Evolutionary conservation across 1,140 invertebrate genomes (phyloP), one percentile per base, ranked within the genome.

Genomic region (Teleogryllus occipitalis): DNA sequence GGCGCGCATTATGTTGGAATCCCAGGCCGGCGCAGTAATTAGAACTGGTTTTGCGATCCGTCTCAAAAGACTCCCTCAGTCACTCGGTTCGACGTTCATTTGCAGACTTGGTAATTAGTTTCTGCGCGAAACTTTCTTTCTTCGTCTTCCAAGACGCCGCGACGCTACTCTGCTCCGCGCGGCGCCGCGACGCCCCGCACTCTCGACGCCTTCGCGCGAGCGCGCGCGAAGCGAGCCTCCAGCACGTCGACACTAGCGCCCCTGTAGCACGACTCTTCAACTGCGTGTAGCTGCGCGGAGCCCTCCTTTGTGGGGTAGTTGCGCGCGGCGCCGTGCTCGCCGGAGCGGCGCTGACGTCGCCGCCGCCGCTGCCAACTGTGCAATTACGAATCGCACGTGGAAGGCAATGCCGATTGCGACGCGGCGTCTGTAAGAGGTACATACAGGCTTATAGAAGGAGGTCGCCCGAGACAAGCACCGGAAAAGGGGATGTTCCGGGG

Each of bases 91-190:
- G 54, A 65, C 54, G 54, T 65, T 65, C 54, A 65, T 65, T 65
- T 65, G 54, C 18, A 65, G 54, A 65, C 54, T 65, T 65, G 54
- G 54, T 65, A 65, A 65, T 65, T 65, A 65, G 54, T 65, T 65
- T 65, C 54, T 65, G 7, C 18, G 54, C 54, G 54, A 65, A 65
- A 65, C 10, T 65, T 65, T 65, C 54, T 65, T 65, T 65, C 54
- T 65, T 65, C 54, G 54, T 65, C 54, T 65, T 65, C 54, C 18
- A 65, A 65, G 18, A 39, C 27, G 27, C 27, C 27, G 27, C 27
- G 27, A 39, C 27, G 27, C 27, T 39, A 5, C 27, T 39, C 27
- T 39, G 27, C 27, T 1, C 27, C 1, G 27, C 27, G 27, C 27
- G 1, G 27, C 27, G 27, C 27, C 27, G 27, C 27, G 27, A 39